phyloP scores from a whole-genome alignment of 2,113 vertebrate species.

The Odocoileus virginianus region DNA sequence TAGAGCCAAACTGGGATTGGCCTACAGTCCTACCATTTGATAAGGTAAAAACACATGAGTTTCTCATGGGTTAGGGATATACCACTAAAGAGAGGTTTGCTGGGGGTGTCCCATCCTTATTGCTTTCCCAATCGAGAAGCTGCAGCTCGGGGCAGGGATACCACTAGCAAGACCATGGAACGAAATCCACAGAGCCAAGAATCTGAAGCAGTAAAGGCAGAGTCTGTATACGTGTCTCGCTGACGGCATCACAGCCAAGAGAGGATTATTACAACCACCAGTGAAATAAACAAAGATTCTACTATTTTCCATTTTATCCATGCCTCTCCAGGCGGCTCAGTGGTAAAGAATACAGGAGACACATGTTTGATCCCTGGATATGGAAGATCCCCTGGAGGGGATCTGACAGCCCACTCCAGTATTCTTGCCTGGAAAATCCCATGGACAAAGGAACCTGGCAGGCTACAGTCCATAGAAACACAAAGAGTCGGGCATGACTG shows the following conservation, averaged over 20 bases:
- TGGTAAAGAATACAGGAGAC: neutral
- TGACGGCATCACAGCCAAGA: neutral
- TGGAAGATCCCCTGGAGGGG: neutral
- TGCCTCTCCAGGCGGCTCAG: neutral
- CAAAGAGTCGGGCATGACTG: neutral
- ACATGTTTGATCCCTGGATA: neutral
- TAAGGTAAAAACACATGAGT: neutral
- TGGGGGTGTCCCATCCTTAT: neutral
- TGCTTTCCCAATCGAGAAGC: neutral
- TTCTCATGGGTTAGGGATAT: neutral
- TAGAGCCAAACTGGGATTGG: neutral
- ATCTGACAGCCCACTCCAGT: neutral
- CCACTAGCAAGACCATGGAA: neutral
- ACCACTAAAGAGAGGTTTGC: neutral
- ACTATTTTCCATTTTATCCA: neutral
- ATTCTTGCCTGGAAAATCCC: neutral
- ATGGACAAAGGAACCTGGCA: neutral
- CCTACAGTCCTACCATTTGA: neutral
- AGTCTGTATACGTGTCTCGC: fast-evolving
- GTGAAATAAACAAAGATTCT: neutral
- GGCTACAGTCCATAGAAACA: neutral
- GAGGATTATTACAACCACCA: no score
- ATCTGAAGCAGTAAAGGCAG: neutral
- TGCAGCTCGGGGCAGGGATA: neutral
- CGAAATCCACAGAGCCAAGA: no score